These are phyloP conservation scores for Columba guinea DNA, from an alignment of 2,797 vertebrate species.

Conservation along the genomic window DNA sequence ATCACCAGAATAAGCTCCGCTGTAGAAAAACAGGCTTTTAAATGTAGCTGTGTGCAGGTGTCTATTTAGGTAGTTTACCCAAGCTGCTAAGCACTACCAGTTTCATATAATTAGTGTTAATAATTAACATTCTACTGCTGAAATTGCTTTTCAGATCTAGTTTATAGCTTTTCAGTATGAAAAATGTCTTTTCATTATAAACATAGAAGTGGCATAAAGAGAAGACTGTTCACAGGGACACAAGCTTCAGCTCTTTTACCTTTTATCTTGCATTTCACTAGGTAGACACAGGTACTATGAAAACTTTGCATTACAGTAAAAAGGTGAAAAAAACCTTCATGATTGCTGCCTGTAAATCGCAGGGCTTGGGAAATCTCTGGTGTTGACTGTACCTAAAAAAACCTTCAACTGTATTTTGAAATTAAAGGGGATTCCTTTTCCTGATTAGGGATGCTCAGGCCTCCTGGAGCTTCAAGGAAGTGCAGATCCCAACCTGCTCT, in stretches of 20 bases:
- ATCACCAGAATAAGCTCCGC: not conserved
- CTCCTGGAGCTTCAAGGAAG: not conserved
- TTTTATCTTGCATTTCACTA: not conserved
- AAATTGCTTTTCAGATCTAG: not conserved
- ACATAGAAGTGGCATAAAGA: not conserved
- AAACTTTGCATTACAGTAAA: not conserved
- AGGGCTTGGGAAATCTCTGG: not conserved
- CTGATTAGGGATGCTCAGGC: not conserved
- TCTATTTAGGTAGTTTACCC: not conserved
- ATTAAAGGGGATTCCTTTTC: not conserved
- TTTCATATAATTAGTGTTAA: not conserved
- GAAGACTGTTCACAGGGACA: not conserved
- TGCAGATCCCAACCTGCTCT: not conserved
- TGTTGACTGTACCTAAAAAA: not conserved
- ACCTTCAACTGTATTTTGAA: not conserved
- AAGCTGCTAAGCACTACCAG: not conserved
- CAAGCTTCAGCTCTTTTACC: not conserved
- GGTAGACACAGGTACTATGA: not conserved
- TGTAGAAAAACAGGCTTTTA: not conserved
- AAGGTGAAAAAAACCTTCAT: not conserved
- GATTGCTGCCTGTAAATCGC: not conserved
- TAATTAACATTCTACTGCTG: not conserved
- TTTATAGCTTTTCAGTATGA: not conserved
- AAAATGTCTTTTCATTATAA: not conserved
- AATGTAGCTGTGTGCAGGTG: not conserved